Evolutionary conservation across 2,888 invertebrate genomes (phyloP).

Genomic region (Latheticus oryzae): DNA sequence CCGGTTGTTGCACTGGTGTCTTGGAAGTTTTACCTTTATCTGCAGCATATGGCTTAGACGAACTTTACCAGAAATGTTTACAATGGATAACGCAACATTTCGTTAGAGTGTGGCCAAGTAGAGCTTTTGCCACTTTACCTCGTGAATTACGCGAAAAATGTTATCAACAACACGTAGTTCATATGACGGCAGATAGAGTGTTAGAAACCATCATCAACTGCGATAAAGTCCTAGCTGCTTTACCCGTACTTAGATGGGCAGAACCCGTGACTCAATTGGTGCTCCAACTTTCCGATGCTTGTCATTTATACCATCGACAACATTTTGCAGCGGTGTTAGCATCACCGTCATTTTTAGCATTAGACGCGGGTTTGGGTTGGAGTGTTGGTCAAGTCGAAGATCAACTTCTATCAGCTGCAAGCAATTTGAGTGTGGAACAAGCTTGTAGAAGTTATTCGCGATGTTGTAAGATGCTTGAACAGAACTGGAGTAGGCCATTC

Average conservation of each 20-base stretch:
- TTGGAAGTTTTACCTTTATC: slow-evolving; percentile 89
- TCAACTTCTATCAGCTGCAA: slow-evolving; percentile 81
- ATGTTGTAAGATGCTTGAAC: slow-evolving; percentile 61
- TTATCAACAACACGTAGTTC: slow-evolving; percentile 83
- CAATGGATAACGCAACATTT: slow-evolving; percentile 91
- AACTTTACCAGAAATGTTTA: slow-evolving; percentile 86
- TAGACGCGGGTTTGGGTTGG: slow-evolving; percentile 79
- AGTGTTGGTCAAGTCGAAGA: slow-evolving; percentile 83
- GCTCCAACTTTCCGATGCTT: slow-evolving; percentile 82
- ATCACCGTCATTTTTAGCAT: slow-evolving; percentile 69
- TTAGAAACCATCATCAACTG: slow-evolving; percentile 87
- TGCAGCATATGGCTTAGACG: slow-evolving; percentile 87
- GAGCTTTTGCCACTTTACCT: slow-evolving; percentile 87
- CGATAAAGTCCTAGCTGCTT: slow-evolving; percentile 80
- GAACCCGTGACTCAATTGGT: slow-evolving; percentile 82
- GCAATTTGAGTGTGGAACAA: slow-evolving; percentile 83
- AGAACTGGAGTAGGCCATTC: slow-evolving; percentile 57
- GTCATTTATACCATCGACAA: slow-evolving; percentile 82
- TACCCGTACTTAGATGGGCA: slow-evolving; percentile 86
- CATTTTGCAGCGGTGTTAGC: slow-evolving; percentile 82
- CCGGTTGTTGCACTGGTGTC: slow-evolving; percentile 87
- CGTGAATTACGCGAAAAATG: slow-evolving; percentile 86
- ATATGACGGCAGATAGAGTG: slow-evolving; percentile 83
- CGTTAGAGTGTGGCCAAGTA: slow-evolving; percentile 90
- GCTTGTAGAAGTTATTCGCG: slow-evolving; percentile 82